Conservation (phyloP, 2,113 vertebrate genomes). For the Scomber colias region DNA sequence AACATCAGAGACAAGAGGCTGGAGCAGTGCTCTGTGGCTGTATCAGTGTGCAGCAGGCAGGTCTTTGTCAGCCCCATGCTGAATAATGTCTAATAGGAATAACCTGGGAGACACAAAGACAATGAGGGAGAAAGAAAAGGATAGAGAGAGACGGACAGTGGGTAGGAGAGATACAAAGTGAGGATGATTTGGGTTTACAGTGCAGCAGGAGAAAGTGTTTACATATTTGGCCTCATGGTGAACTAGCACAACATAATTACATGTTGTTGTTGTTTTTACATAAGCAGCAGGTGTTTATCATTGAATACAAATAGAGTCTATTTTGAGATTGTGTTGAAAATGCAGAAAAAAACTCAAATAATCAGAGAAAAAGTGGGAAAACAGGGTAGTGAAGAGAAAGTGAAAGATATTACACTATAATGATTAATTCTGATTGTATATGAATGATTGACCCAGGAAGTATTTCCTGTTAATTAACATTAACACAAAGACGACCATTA, state of each 20-base stretch:
- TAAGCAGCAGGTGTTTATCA: constrained; percentile 7
- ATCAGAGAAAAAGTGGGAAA: neutral
- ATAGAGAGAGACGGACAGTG: constrained; percentile 13
- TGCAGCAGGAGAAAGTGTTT: constrained; percentile 12
- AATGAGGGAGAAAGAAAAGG: constrained; percentile 37
- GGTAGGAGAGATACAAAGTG: constrained; percentile 14
- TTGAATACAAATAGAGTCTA: neutral
- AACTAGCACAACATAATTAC: neutral
- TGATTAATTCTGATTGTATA: constrained; percentile 14
- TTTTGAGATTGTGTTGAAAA: neutral
- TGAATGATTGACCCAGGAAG: neutral
- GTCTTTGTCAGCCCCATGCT: constrained; percentile 57
- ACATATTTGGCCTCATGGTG: constrained; percentile 19
- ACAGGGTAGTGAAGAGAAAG: neutral
- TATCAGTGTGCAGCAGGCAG: constrained; percentile 74
- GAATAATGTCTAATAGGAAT: constrained; percentile 68
- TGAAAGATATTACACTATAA: constrained; percentile 3
- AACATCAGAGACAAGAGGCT: constrained; percentile 54
- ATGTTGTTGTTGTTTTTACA: constrained; percentile 8
- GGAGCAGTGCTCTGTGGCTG: constrained; percentile 45
- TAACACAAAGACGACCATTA: constrained; percentile 2
- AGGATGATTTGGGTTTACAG: neutral
- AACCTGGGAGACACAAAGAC: constrained; percentile 58
- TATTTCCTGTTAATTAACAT: constrained; percentile 47
- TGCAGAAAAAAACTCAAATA: neutral